Conservation (phyloP, 1,140 invertebrate species). For the Neotoxoptera formosana region DNA sequence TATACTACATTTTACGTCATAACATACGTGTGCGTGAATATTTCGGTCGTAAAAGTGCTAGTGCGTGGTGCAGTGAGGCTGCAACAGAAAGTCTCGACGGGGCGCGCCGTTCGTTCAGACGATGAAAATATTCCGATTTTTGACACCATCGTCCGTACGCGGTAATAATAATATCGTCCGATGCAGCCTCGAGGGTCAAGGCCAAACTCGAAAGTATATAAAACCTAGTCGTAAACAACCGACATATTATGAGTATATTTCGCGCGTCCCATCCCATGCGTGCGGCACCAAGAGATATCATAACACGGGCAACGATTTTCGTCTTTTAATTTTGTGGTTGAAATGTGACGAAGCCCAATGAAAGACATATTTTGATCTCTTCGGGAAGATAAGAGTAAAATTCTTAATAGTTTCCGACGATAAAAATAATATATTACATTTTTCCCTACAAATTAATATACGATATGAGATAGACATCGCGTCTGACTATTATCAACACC, state of each 20-base stretch:
- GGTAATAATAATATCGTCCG: not conserved
- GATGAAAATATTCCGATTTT: not conserved
- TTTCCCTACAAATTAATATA: too few relatives aligned
- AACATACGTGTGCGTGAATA: not conserved
- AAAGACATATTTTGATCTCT: not conserved
- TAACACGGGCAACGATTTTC: not conserved
- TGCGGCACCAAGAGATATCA: not conserved
- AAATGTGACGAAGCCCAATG: not conserved
- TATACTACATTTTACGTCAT: not conserved
- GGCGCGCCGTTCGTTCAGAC: not conserved
- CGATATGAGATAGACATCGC: too few relatives aligned
- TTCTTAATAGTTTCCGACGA: too few relatives aligned
- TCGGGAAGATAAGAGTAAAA: not conserved
- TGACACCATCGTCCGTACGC: not conserved
- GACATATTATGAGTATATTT: not conserved
- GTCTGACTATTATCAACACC: too few relatives aligned
- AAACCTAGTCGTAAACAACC: not conserved
- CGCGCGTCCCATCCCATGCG: not conserved
- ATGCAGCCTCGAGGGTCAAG: not conserved
- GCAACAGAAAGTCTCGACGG: not conserved
- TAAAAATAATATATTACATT: too few relatives aligned
- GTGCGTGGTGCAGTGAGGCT: not conserved
- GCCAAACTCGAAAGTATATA: not conserved
- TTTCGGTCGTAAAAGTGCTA: not conserved
- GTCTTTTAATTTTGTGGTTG: not conserved